phyloP scores from a whole-genome alignment of 2,888 invertebrate species.

The Serrognathus titanus region DNA sequence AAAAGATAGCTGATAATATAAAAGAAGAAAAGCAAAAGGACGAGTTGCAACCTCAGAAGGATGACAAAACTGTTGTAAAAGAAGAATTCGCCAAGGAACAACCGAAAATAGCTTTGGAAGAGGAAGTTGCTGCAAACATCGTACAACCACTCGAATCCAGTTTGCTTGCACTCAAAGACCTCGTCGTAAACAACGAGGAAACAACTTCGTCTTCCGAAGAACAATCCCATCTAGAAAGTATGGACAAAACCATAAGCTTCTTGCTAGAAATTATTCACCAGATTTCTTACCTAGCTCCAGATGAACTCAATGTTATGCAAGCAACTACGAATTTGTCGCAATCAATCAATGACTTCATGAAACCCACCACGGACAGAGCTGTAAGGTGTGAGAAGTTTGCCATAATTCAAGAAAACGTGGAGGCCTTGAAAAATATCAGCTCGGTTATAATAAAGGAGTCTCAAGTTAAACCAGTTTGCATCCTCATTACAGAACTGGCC shows the following conservation, averaged over 20 bases:
- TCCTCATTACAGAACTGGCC: conserved; percentile 4
- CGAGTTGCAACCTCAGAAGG: not conserved
- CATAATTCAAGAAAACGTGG: not conserved
- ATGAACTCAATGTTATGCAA: too few species aligned
- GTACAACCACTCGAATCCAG: too few species aligned
- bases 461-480: not conserved
- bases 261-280: conserved; percentile 15
- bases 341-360: too few species aligned
- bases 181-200: too few species aligned
- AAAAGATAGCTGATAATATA: not conserved
- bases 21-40: not conserved
- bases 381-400: not conserved
- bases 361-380: not conserved
- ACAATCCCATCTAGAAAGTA: not conserved
- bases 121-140: not conserved
- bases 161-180: too few species aligned
- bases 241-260: conserved; percentile 13
- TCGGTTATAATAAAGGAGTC: conserved; percentile 20
- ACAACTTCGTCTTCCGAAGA: too few species aligned
- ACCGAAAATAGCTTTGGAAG: conserved; percentile 10
- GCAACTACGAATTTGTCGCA: too few species aligned
- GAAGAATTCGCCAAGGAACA: not conserved
- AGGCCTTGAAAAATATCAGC: not conserved
- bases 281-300: too few species aligned
- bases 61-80: not conserved